Evolutionary conservation across 2,113 vertebrate species (phyloP).

Genomic region (Oreochromis aureus): DNA sequence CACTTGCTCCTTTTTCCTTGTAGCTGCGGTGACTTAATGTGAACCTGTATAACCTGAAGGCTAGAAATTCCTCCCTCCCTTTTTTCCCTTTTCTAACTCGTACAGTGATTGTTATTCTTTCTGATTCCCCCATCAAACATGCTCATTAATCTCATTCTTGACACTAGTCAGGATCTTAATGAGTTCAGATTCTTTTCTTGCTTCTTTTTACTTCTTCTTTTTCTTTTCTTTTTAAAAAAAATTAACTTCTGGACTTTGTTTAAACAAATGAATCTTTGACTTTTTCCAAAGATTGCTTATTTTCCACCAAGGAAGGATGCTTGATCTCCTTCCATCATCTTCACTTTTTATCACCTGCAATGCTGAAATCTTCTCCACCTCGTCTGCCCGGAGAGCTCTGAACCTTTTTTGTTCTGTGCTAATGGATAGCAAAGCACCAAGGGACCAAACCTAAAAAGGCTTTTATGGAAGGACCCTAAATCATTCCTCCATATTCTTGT

Average conservation of each 20-base stretch:
- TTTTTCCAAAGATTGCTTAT: not conserved
- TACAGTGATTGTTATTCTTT: constrained; percentile 21
- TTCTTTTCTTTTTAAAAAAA: not conserved
- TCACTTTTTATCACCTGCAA: not conserved
- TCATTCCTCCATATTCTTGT: not conserved
- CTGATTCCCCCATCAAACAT: not conserved
- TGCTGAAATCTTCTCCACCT: not conserved
- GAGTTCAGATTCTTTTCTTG: not conserved
- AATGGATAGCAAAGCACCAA: constrained; percentile 33
- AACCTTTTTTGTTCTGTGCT: not conserved
- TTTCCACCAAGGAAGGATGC: not conserved
- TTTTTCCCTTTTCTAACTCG: not conserved
- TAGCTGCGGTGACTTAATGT: not conserved
- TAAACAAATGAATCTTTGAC: not conserved
- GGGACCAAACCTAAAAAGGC: constrained; percentile 19
- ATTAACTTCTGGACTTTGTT: not conserved
- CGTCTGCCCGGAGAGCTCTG: not conserved
- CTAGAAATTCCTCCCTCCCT: not conserved
- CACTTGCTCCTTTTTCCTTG: not conserved
- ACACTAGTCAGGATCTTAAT: not conserved
- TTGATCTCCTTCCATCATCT: not conserved
- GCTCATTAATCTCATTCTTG: not conserved
- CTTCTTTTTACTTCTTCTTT: not conserved
- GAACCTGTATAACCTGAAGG: constrained; percentile 34
- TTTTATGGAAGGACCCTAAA: constrained; percentile 7